These are phyloP conservation scores for Catharus ustulatus DNA, from an alignment of 2,797 vertebrate species.

Conservation along the genomic window DNA sequence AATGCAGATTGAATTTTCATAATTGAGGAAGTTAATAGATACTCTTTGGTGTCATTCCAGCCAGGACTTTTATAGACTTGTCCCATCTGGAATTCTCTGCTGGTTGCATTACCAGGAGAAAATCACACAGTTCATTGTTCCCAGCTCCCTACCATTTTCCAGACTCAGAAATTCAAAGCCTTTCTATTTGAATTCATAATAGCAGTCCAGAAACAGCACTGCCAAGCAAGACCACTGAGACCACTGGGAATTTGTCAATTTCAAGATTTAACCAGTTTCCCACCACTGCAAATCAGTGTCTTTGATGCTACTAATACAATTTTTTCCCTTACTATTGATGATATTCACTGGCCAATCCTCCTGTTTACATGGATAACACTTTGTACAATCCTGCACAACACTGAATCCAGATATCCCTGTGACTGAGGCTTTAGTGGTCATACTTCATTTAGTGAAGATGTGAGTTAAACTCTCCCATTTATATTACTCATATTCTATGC, in stretches of 20 bases:
- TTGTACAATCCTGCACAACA: neutral
- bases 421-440: neutral
- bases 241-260: neutral
- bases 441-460: neutral
- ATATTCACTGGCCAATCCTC: neutral
- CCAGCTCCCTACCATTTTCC: neutral
- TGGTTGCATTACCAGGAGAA: neutral
- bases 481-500: neutral
- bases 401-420: neutral
- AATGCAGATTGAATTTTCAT: neutral
- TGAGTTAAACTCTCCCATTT: neutral
- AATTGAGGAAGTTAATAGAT: neutral
- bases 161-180: neutral
- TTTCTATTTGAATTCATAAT: conserved; percentile 4
- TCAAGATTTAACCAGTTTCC: neutral
- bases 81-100: conserved; percentile 3
- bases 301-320: neutral
- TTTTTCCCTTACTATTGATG: neutral
- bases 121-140: conserved; percentile 12
- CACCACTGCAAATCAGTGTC: neutral
- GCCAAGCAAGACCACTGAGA: neutral
- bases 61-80: neutral
- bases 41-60: neutral
- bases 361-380: neutral
- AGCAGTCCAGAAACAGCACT: neutral